Evolutionary conservation across 1,140 invertebrate genomes (phyloP).

Genomic region (Aphelinus certus): DNA sequence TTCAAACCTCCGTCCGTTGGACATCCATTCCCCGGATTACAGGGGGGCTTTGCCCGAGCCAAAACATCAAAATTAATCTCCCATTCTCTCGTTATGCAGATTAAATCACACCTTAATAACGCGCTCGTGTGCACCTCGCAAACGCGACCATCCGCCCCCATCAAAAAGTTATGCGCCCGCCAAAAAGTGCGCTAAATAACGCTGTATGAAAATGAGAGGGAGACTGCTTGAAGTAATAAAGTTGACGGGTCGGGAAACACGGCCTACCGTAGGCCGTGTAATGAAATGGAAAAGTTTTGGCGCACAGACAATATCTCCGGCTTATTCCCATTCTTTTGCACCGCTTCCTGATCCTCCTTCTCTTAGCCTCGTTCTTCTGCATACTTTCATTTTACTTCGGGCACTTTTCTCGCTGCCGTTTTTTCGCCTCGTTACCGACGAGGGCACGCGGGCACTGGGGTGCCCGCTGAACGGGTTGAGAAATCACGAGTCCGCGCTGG

Average conservation of each 20-base stretch:
- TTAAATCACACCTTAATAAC: too few species aligned
- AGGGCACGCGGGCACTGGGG: slow-evolving; percentile 21
- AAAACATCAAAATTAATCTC: too few species aligned
- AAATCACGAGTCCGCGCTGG: slow-evolving; percentile 49
- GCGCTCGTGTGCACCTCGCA: too few species aligned
- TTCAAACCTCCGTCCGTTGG: too few species aligned
- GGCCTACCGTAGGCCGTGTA: slow-evolving; percentile 41
- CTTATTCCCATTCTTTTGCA: slow-evolving; percentile 30
- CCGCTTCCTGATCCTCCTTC: slow-evolving; percentile 26
- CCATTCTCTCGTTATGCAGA: too few species aligned
- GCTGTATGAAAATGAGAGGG: slow-evolving; percentile 21
- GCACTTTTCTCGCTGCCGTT: neutral
- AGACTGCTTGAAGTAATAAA: slow-evolving; percentile 55
- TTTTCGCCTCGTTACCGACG: neutral
- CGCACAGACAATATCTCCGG: slow-evolving; percentile 39
- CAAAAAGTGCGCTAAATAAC: slow-evolving; percentile 16
- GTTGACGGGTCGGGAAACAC: slow-evolving; percentile 46
- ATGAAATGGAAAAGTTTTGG: slow-evolving; percentile 62
- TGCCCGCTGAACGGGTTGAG: slow-evolving; percentile 58
- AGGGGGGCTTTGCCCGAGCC: too few species aligned
- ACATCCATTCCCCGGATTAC: too few species aligned
- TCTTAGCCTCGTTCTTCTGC: neutral
- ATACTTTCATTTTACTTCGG: neutral
- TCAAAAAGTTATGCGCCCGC: too few species aligned
- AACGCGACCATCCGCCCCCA: too few species aligned